Base-by-base conservation (phyloP, 37 sponge, comb jelly and placozoan genomes). In the Diacarnus erythraeanus region DNA sequence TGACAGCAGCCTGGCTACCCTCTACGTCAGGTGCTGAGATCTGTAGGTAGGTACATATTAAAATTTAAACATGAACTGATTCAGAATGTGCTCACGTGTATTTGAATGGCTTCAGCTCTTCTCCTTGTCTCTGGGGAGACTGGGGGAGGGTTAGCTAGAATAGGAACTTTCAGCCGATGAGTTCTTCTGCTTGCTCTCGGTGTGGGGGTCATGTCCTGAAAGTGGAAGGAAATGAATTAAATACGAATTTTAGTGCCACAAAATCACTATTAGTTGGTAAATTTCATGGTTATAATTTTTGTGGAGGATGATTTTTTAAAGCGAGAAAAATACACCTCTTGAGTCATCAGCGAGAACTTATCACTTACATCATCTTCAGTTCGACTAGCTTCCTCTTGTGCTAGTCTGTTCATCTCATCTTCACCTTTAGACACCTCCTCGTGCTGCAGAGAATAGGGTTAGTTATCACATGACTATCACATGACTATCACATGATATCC, bases 341-440 rank as follows among this genome's bases (percentile, higher is more conserved):
- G 56, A 54, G 17, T 17, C 56, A 10, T 17, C 56, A 54, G 10
- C 56, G 17, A 54, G 17, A 17, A 20, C 56, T 17, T 20, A 12
- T 23, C 31, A 61, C 64, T 25, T 63, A 61, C 64, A 12, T 64
- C 67, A n/a, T 78, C 27, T n/a, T 77, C n/a, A n/a, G n/a, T n/a
- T n/a, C n/a, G n/a, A n/a, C n/a, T 42, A 1, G 9, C 67, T 27
- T 64, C 67, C 43, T 73, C 64, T 33, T 81, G 68, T 38, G 42
- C 58, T 33, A 4, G 2, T n/a, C n/a, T n/a, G 8, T 31, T 37
- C 30, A 75, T 75, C 20, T 75, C 60, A 2, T 68, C 37, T 58
- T 84, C 84, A 15, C 40, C 35, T 33, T 59, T 34, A 10, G 68
- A 58, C 6, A 84, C 84, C 59, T 84, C 84, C 75, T 84, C 77